Percentiles rank a stretch among this genome's conserved stretches.
Conservation (phyloP, 2,797 vertebrate species). For the Uromys caudimaculatus region DNA sequence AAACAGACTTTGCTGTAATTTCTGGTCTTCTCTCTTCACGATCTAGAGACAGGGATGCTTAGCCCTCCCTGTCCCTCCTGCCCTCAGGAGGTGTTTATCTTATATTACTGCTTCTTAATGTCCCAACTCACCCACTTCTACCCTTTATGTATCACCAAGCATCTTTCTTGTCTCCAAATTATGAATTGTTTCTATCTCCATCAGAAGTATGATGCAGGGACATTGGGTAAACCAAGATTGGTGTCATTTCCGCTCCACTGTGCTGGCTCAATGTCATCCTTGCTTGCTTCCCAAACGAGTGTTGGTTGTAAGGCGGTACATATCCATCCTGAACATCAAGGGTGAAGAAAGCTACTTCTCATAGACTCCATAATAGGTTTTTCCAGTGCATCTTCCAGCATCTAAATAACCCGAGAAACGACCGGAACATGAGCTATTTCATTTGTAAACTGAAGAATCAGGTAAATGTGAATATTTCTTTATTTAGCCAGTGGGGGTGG, state of each 20-base stretch:
- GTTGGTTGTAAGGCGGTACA: neutral
- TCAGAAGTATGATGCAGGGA: neutral
- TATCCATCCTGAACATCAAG: neutral
- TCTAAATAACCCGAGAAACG: neutral
- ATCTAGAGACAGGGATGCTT: neutral
- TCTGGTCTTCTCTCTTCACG: neutral
- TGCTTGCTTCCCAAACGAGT: neutral
- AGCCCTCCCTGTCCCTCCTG: neutral
- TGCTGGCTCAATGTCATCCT: neutral
- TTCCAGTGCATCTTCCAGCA: neutral
- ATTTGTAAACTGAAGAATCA: constrained; percentile 28
- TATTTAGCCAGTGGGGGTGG: constrained; percentile 6
- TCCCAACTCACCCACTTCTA: neutral
- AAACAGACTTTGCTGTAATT: neutral
- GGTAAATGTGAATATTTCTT: constrained; percentile 17
- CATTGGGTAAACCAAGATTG: neutral
- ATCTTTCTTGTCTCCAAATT: neutral
- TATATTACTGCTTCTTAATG: neutral
- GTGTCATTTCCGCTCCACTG: neutral
- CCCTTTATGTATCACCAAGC: neutral
- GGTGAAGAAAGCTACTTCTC: neutral
- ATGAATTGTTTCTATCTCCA: neutral
- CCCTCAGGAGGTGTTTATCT: rapidly evolving
- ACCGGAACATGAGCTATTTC: constrained; percentile 21
- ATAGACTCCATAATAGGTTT: neutral